Percentiles rank a stretch among this genome's conserved stretches.
Conservation (phyloP, 1,140 invertebrate genomes). For the Drosophila truncata region DNA sequence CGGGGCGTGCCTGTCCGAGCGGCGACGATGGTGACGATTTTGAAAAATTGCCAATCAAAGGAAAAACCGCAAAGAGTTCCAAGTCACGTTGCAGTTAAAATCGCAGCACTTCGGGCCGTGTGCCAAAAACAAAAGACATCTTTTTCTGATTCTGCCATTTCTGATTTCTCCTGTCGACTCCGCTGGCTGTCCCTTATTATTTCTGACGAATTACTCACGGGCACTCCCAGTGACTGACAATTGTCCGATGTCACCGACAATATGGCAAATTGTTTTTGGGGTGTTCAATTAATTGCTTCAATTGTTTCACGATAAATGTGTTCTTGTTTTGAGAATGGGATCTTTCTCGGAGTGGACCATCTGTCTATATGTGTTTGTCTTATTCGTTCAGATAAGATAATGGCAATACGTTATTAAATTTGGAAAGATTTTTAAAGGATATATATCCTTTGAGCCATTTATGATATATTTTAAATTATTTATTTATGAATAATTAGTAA, state of each 20-base stretch:
- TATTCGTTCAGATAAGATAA: background rate
- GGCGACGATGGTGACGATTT: conserved; percentile 69
- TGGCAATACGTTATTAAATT: background rate
- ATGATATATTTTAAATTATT: background rate
- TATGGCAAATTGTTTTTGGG: conserved; percentile 68
- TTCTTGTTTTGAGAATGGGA: conserved; percentile 23
- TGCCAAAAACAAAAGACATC: conserved; percentile 72
- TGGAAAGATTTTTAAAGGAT: background rate
- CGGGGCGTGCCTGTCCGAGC: conserved; percentile 45
- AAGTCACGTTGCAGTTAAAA: conserved; percentile 77
- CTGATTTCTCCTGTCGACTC: background rate
- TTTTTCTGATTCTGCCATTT: conserved; percentile 45
- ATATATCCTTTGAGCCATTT: background rate
- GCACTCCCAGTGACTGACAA: conserved; percentile 48
- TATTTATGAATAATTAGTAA: too few relatives aligned
- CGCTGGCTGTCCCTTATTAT: conserved; percentile 1
- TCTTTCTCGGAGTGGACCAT: conserved; percentile 21
- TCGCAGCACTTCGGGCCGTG: conserved; percentile 43
- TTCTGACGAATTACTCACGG: conserved; percentile 71
- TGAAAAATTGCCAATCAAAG: conserved; percentile 82
- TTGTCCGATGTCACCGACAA: conserved; percentile 54
- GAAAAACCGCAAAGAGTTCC: conserved; percentile 72
- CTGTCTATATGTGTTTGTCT: background rate
- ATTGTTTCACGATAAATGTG: conserved; percentile 59
- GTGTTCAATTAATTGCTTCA: conserved; percentile 56